phyloP scores from a whole-genome alignment of 2,888 invertebrate species.

The Ochropleura leucogaster region DNA sequence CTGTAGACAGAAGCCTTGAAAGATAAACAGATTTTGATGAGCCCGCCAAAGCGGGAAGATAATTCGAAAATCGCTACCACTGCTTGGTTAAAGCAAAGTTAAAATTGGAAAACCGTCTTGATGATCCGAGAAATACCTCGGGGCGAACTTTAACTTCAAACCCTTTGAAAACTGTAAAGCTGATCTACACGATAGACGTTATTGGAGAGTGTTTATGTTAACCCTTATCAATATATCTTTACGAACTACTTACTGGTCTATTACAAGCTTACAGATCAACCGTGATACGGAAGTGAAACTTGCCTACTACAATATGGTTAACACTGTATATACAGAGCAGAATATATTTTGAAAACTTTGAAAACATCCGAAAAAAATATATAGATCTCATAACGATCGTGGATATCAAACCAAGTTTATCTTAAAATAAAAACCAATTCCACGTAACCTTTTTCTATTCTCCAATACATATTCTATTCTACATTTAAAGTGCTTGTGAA shows the following conservation, averaged over 20 bases:
- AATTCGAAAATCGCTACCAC: slow-evolving; percentile 85
- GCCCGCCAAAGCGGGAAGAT: slow-evolving; percentile 83
- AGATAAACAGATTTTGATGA: slow-evolving; percentile 84
- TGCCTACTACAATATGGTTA: slow-evolving; percentile 22
- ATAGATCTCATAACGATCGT: slow-evolving; percentile 42
- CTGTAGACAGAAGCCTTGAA: slow-evolving; percentile 73
- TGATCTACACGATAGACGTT: slow-evolving; percentile 82
- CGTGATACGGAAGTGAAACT: slow-evolving; percentile 46
- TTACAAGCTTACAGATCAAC: slow-evolving; percentile 66
- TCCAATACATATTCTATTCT: slow-evolving; percentile 88
- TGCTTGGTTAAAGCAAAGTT: slow-evolving; percentile 82
- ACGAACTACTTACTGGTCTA: slow-evolving; percentile 67
- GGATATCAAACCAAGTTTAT: slow-evolving; percentile 75
- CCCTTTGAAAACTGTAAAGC: slow-evolving; percentile 86
- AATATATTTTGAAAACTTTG: slow-evolving; percentile 7
- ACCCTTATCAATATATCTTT: slow-evolving; percentile 81
- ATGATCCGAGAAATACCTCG: slow-evolving; percentile 86
- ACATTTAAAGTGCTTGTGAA: slow-evolving; percentile 87
- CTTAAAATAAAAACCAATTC: slow-evolving; percentile 73
- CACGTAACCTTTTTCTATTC: slow-evolving; percentile 77
- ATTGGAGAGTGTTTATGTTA: slow-evolving; percentile 80
- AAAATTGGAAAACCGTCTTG: slow-evolving; percentile 88
- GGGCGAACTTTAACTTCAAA: slow-evolving; percentile 82
- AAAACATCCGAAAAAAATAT: background rate
- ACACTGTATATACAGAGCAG: background rate